These are phyloP conservation scores for Cacatua alba DNA, from an alignment of 2,113 vertebrate species.

Conservation along the genomic window DNA sequence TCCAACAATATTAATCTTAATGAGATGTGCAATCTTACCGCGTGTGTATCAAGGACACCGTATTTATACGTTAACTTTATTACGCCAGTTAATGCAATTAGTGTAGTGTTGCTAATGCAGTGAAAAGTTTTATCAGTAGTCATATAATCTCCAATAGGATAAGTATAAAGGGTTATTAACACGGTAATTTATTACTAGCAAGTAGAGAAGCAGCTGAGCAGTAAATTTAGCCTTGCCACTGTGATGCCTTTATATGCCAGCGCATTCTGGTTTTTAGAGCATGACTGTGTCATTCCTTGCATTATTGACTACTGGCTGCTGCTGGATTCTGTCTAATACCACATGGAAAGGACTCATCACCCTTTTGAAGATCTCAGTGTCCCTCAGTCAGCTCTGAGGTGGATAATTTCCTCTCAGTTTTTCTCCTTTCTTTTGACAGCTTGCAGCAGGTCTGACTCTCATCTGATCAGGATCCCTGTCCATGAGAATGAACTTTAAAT, in stretches of 20 bases:
- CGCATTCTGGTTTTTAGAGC: not conserved
- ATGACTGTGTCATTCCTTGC: not conserved
- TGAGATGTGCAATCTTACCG: slow-evolving; percentile 10
- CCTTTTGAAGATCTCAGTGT: not conserved
- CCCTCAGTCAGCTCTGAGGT: not conserved
- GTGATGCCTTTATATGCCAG: not conserved
- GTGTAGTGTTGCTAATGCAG: slow-evolving; percentile 44
- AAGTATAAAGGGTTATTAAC: slow-evolving; percentile 50
- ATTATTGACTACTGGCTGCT: not conserved
- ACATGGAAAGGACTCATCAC: not conserved
- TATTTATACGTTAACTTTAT: slow-evolving; percentile 40
- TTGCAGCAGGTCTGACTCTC: slow-evolving; percentile 19
- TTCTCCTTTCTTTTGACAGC: slow-evolving; percentile 1
- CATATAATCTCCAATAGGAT: slow-evolving; percentile 31
- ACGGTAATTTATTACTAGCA: slow-evolving; percentile 35
- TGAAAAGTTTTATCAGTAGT: slow-evolving; percentile 56
- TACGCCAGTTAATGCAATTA: slow-evolving; percentile 56
- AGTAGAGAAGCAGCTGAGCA: slow-evolving; percentile 17
- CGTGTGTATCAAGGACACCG: slow-evolving; percentile 35
- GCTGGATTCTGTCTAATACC: not conserved
- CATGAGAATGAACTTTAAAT: slow-evolving; percentile 52
- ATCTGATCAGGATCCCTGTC: slow-evolving; percentile 24
- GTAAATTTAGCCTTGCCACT: slow-evolving; percentile 23
- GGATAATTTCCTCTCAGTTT: slow-evolving; percentile 13
- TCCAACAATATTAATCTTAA: slow-evolving; percentile 44